Percentiles rank a stretch among this genome's conserved stretches.
phyloP scores from a whole-genome alignment of 2,888 invertebrate species.

The Selenia dentaria region DNA sequence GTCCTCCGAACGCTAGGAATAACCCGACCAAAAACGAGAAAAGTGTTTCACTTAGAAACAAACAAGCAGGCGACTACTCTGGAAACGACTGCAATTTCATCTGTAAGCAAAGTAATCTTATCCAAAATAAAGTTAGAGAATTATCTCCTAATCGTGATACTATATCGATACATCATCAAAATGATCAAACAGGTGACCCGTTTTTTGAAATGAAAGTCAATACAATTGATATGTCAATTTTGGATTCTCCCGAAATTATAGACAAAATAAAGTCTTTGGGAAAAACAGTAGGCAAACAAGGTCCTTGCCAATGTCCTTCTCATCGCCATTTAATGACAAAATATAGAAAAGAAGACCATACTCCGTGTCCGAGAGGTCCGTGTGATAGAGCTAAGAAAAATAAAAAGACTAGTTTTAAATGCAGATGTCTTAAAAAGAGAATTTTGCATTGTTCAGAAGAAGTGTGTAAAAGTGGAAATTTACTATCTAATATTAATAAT shows the following conservation, averaged over 20 bases:
- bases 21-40: no score
- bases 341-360: neutral
- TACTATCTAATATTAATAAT: neutral
- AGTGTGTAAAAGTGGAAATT: constrained; percentile 30
- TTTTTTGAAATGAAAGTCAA: constrained; percentile 43
- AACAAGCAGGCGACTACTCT: no score
- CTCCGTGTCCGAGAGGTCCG: neutral
- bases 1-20: no score
- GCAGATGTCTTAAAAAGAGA: constrained; percentile 1
- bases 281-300: constrained; percentile 34
- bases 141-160: neutral
- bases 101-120: no score
- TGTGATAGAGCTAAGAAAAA: constrained; percentile 16
- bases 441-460: constrained; percentile 39
- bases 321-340: neutral
- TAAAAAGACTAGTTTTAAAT: constrained; percentile 1
- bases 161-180: neutral
- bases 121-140: neutral
- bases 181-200: constrained; percentile 33
- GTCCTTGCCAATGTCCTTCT: constrained; percentile 36
- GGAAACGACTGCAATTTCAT: no score
- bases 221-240: constrained; percentile 36
- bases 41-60: no score
- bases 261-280: constrained; percentile 36
- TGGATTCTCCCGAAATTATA: constrained; percentile 40